Base-by-base conservation (phyloP, 2,888 invertebrate genomes). In the Entomobrya proxima region DNA sequence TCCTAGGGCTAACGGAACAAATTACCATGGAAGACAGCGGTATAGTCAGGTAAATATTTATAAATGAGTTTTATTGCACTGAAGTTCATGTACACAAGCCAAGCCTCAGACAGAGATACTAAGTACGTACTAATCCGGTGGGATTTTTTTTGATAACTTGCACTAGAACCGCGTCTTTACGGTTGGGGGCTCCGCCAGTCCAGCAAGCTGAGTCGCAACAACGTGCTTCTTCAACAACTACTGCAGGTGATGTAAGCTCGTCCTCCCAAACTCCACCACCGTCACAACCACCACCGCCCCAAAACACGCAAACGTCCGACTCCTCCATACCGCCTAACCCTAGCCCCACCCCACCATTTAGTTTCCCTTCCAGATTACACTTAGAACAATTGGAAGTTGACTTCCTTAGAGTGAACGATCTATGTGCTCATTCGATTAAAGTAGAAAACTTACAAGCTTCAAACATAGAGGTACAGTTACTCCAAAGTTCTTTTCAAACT, bases 361-460 rank as follows among this genome's bases (percentile, higher is more conserved):
- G 86, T 58, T 90, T 90, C 64, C 90, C 90, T 7, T 88, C 86
- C 21, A 74, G 89, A 50, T 72, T 90, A 47, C 89, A 89, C 72
- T 84, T 90, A 37, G 88, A 90, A 47, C 89, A 90, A 76, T 82
- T 90, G 80, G 89, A 89, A 87, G 90, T 90, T 37, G 89, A 90
- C 83, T 83, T 90, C 35, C 87, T 90, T 30, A 84, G 89, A 85
- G 89, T 89, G 27, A 89, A 89, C 72, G 89, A 90, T 58, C 79
- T 90, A 50, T 86, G 85, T 52, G 90, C 90, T 30, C 86, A 86
- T 37, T 87, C 86, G 61, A 86, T 89, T 15, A 88, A 84, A 40
- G 88, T 90, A 24, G 87, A 89, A 11, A 86, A 88, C 69, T 79
- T 90, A 7, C 84, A 87, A 44, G 85, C 89, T 18, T 85, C 88